phyloP scores from a whole-genome alignment of 2,888 invertebrate species.

The Dryococelus australis region DNA sequence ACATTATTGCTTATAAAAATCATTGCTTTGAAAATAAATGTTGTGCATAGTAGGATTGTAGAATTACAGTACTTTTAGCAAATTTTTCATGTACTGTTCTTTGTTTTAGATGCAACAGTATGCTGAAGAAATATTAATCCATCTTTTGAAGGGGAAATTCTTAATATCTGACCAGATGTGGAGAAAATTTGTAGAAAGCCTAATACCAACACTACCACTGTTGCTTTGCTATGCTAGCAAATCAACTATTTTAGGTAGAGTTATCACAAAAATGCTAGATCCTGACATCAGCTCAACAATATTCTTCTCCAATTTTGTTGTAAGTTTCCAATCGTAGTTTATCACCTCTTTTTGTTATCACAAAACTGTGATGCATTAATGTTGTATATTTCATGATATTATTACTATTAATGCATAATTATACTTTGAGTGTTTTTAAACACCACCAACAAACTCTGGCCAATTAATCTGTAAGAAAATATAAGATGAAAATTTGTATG shows the following conservation, averaged over 20 bases:
- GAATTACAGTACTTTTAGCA: no score
- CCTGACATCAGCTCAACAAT: slow-evolving; percentile 68
- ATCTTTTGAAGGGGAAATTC: slow-evolving; percentile 69
- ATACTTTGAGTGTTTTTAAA: no score
- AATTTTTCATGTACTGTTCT: slow-evolving; percentile 2
- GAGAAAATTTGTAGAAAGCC: slow-evolving; percentile 66
- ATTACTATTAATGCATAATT: no score
- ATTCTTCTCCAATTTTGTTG: slow-evolving; percentile 65
- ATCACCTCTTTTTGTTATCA: no score
- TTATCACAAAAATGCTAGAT: slow-evolving; percentile 70
- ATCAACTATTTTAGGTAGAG: slow-evolving; percentile 64
- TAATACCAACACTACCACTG: slow-evolving; percentile 68
- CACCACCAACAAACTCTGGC: no score
- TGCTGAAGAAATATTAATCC: slow-evolving; percentile 68
- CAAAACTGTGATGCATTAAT: no score
- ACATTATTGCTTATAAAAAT: no score
- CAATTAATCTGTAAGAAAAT: no score
- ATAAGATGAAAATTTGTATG: no score
- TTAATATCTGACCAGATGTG: slow-evolving; percentile 69
- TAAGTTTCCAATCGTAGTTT: slow-evolving; percentile 48
- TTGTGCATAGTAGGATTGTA: no score
- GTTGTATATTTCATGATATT: no score
- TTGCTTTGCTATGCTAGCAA: slow-evolving; percentile 66
- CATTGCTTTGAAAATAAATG: no score
- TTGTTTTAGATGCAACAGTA: slow-evolving; percentile 64